Base-by-base conservation (phyloP, 2,888 invertebrate species). In the Eumerus sabulonum region DNA sequence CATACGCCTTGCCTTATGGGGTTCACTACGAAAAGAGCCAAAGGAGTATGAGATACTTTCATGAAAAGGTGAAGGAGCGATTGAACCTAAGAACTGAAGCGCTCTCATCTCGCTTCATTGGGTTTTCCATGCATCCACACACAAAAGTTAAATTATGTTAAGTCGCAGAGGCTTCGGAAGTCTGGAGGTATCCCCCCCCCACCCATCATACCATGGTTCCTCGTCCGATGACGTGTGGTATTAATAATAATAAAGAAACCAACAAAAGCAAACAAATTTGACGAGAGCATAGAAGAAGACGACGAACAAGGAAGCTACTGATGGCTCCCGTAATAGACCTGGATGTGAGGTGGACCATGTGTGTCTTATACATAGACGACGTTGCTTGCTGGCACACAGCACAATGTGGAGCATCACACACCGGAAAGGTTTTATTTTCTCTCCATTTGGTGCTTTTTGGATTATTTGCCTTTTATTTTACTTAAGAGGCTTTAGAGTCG, bases 121-220 rank as follows among this genome's bases (percentile, higher is more conserved):
- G 13, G 74, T 74, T 74, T 74, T 79, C 68, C 64, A 70, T 79
- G 70, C 60, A 79, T 79, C 64, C 74, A 70, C 68, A 70, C 64
- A 68, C 68, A 79, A 74, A 74, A 79, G 74, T 74, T 74, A 79
- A 79, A 64, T 68, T 79, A 79, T 79, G 74, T 74, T 74, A 79
- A 79, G 79, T 79, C 60, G 63, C 53, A 68, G 9, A 27, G 57
- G 27, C 27, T 27, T 27, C 27, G 27, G 27, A 27, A 7, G 27
- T 27, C 27, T 2, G 27, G 27, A 27, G 27, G n/a, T n/a, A n/a
- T n/a, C n/a, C n/a, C n/a, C n/a, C 11, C 36, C 7, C 57, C 38
- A 59, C 14, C 19, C 44, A 42, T 62, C 7, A n/a, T 47, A 53
- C 13, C 0, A 45, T 47, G 50, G 53, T 17, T 56, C 64, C 68